These are phyloP conservation scores for Bombus soroeensis DNA, from an alignment of 1,140 invertebrate species.

Conservation along the genomic window DNA sequence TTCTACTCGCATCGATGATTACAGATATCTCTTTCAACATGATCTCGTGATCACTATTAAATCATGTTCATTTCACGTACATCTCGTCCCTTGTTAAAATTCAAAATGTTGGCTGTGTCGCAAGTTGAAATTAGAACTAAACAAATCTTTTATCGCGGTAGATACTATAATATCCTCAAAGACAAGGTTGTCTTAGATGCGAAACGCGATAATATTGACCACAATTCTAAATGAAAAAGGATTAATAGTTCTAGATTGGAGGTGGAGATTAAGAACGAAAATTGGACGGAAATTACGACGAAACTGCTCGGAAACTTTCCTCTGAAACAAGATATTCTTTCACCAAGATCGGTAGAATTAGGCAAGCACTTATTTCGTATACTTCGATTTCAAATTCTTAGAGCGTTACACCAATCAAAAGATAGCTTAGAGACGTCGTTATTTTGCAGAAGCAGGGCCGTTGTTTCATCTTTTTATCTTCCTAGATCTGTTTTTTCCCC, in stretches of 20 bases:
- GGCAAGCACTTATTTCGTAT: neutral
- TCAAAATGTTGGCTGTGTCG: neutral
- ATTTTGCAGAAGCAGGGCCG: slow-evolving; percentile 11
- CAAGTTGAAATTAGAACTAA: too few relatives aligned
- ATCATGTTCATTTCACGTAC: neutral
- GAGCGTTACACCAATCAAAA: slow-evolving; percentile 5
- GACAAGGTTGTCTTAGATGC: neutral
- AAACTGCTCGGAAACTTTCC: neutral
- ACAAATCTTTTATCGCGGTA: neutral
- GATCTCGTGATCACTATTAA: neutral
- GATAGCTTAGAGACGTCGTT: neutral
- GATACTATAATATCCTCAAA: neutral
- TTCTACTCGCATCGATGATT: neutral
- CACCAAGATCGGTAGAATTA: neutral
- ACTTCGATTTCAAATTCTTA: slow-evolving; percentile 33
- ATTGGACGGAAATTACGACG: slow-evolving; percentile 11
- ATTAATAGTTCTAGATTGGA: too few relatives aligned
- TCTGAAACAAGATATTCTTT: neutral
- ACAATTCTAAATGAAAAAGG: neutral
- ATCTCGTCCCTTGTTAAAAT: neutral
- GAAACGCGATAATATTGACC: neutral
- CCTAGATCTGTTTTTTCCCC: neutral
- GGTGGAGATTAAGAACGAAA: neutral
- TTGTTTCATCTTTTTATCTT: slow-evolving; percentile 12
- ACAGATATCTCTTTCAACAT: neutral